Evolutionary conservation across 2,888 invertebrate species (phyloP).

Genomic region (Automeris io): DNA sequence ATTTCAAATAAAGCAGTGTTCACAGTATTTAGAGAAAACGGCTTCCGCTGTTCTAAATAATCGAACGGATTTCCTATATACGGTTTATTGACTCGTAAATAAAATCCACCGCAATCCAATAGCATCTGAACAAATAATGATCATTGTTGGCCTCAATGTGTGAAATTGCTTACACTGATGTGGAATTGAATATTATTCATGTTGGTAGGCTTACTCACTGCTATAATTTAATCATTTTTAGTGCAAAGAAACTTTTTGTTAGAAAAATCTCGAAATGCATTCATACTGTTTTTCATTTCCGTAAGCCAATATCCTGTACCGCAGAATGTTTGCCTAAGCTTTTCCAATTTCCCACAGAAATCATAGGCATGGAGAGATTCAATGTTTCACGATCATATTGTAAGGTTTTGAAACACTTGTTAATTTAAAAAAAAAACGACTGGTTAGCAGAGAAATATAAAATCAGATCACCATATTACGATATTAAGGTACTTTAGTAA

Average conservation of each 20-base stretch:
- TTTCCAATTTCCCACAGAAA: constrained; percentile 58
- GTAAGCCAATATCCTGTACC: constrained; percentile 51
- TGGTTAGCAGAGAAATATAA: no score
- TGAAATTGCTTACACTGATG: neutral
- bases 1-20: constrained; percentile 19
- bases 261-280: neutral
- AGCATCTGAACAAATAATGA: constrained; percentile 34
- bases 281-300: constrained; percentile 52
- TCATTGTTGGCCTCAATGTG: constrained; percentile 1
- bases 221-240: no score
- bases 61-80: constrained; percentile 27
- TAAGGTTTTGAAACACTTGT: no score
- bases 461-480: no score
- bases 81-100: constrained; percentile 39
- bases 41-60: constrained; percentile 21
- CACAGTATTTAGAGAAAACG: constrained; percentile 1
- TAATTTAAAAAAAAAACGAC: neutral
- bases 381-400: constrained; percentile 25
- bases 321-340: constrained; percentile 56
- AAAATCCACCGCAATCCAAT: constrained; percentile 27
- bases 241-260: no score
- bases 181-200: neutral
- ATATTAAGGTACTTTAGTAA: no score
- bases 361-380: constrained; percentile 36
- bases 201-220: no score